Evolutionary conservation across 1,140 invertebrate species (phyloP), one percentile per base, ranked within the genome.

Genomic region (Pseudomyrmex gracilis): DNA sequence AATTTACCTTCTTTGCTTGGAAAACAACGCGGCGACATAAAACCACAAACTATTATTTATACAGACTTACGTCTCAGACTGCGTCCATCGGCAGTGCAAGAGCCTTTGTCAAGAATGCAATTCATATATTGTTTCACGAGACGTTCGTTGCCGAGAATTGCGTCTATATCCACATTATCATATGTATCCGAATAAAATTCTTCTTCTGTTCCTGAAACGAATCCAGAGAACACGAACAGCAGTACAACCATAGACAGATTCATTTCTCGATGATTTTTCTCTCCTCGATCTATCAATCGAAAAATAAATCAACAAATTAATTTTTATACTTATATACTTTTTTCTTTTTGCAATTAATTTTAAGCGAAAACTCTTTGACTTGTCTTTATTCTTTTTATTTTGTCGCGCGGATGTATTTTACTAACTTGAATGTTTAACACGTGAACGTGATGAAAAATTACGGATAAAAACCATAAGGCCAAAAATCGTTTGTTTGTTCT

Each of bases 41-140:
- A 78, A 66, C 22, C 8, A 70, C 20, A 58, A 70, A 5, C n/a
- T 60, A n/a, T 34, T 34, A 34, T 34, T 34, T 7, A 1, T 34
- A 34, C 10, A 49, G 7, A 34, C 90, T 94, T 85, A 94, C 93
- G 90, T 89, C 89, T 93, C 10, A 94, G 78, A 76, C 88, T 89
- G 58, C 89, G 87, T 57, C 90, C 93, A 83, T 94, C 92, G 1
- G 85, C 89, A 1, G 92, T 92, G 49, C 94, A 94, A 0, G 87
- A 64, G 7, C 92, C 93, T 70, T 92, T 86, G 8, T 93, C 93
- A 22, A 94, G 83, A 15, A 94, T 24, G 61, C 94, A 94, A 58
- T 92, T 89, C 43, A 92, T 13, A 47, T 85, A 85, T 51, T 83
- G 84, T 12, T 64, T 70, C 2, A 71, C 12, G n/a, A 85, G 53